Percentiles rank a stretch among this genome's conserved stretches.
phyloP scores from a whole-genome alignment of 2,113 vertebrate species.

The Choloepus hoffmanni region DNA sequence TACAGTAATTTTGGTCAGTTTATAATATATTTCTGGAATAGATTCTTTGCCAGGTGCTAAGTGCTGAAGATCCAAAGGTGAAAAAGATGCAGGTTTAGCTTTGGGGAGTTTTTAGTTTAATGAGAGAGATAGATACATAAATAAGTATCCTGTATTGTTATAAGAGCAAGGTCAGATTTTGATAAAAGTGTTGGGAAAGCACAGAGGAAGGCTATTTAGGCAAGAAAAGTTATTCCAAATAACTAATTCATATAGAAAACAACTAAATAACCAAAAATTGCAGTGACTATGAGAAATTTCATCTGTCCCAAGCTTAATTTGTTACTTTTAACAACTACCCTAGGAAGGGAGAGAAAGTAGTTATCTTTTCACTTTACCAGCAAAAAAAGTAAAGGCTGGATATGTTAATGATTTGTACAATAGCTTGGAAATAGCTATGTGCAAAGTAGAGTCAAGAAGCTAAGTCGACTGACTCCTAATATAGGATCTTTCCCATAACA shows the following conservation, averaged over 20 bases:
- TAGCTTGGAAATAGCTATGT: background rate
- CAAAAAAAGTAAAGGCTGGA: background rate
- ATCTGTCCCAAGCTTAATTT: slow-evolving; percentile 19
- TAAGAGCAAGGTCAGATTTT: background rate
- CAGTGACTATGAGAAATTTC: background rate
- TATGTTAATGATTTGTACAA: background rate
- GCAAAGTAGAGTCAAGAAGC: slow-evolving; percentile 9
- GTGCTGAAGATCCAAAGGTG: background rate
- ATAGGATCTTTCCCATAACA: background rate
- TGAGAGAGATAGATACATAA: background rate
- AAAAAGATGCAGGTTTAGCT: background rate
- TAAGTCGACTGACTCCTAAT: background rate
- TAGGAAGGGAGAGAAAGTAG: background rate
- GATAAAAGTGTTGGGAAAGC: background rate
- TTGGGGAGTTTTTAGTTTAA: background rate
- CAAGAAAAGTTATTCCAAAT: background rate
- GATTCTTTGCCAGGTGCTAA: background rate
- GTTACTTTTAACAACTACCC: background rate
- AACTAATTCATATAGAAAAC: background rate
- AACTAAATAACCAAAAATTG: slow-evolving; percentile 8
- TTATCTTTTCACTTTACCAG: slow-evolving; percentile 19
- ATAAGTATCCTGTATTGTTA: background rate
- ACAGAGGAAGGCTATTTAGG: background rate
- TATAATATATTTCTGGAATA: background rate
- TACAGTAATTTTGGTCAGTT: background rate